These are phyloP conservation scores for Scarus forsteni DNA, from an alignment of 2,797 vertebrate genomes.

Conservation along the genomic window DNA sequence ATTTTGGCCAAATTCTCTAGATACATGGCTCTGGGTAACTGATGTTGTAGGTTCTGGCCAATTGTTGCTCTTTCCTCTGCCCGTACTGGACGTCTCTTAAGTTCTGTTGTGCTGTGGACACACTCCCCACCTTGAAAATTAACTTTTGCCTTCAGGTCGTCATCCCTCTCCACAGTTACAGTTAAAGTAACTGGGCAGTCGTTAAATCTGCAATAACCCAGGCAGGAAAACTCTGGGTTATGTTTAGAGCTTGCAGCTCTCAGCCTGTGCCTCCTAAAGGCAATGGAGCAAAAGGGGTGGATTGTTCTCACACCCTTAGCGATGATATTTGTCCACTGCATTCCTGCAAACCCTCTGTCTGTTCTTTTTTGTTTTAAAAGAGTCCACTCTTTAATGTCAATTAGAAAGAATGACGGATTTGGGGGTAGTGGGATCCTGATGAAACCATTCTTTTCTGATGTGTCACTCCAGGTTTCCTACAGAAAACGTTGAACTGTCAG, in stretches of 20 bases:
- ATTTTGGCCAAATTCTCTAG: not conserved
- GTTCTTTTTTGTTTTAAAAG: no score
- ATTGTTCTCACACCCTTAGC: no score
- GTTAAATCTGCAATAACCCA: not conserved
- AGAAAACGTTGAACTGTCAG: no score
- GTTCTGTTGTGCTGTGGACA: not conserved
- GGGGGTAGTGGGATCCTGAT: not conserved
- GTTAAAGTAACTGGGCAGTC: not conserved
- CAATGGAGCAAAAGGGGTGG: not conserved
- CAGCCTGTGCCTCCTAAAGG: not conserved
- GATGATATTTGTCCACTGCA: not conserved
- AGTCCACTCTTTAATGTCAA: no score
- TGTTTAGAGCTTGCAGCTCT: not conserved
- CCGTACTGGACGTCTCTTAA: not conserved
- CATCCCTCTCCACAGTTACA: not conserved
- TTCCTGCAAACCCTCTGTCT: no score
- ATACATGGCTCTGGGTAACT: not conserved
- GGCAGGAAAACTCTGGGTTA: not conserved
- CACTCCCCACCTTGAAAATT: not conserved
- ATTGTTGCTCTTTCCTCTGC: not conserved
- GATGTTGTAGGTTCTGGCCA: not conserved
- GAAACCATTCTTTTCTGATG: no score
- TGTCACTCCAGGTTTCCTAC: no score
- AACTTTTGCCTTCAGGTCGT: not conserved
- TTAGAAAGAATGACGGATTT: no score